phyloP scores from a whole-genome alignment of 2,113 vertebrate species.

The Rhadina sibilatrix region DNA sequence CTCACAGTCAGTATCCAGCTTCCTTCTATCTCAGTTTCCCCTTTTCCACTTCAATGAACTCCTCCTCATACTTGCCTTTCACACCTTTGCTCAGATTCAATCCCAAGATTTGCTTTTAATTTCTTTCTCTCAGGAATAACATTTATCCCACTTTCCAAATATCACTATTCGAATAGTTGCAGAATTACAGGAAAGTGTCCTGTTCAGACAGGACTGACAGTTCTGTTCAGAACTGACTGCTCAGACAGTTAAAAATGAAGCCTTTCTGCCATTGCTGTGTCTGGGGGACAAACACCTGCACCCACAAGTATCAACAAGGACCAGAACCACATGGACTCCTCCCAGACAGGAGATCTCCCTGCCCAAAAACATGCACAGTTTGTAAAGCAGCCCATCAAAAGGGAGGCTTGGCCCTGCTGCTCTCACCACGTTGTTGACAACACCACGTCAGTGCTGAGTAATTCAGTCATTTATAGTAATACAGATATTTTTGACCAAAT shows the following conservation, averaged over 20 bases:
- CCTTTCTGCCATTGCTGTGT: background rate
- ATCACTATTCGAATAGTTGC: background rate
- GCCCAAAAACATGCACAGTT: background rate
- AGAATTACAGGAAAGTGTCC: background rate
- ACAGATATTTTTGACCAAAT: background rate
- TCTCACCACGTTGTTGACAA: background rate
- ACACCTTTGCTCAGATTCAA: background rate
- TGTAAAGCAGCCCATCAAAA: background rate
- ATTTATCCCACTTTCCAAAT: background rate
- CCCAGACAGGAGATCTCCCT: background rate
- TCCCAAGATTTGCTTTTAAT: background rate
- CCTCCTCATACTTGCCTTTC: background rate
- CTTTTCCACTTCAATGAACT: background rate
- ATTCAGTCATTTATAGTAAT: conserved; percentile 8
- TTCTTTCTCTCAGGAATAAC: background rate
- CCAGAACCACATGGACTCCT: background rate
- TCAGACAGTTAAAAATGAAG: background rate
- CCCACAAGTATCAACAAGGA: background rate
- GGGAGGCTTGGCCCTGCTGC: background rate
- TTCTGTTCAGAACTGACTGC: background rate
- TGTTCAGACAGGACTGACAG: too few relatives aligned
- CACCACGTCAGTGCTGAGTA: background rate
- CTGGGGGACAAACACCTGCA: background rate
- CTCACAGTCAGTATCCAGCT: background rate
- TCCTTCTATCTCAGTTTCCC: background rate